Evolutionary conservation across 2,888 invertebrate genomes (phyloP).

Genomic region (Andrena bicolor): DNA sequence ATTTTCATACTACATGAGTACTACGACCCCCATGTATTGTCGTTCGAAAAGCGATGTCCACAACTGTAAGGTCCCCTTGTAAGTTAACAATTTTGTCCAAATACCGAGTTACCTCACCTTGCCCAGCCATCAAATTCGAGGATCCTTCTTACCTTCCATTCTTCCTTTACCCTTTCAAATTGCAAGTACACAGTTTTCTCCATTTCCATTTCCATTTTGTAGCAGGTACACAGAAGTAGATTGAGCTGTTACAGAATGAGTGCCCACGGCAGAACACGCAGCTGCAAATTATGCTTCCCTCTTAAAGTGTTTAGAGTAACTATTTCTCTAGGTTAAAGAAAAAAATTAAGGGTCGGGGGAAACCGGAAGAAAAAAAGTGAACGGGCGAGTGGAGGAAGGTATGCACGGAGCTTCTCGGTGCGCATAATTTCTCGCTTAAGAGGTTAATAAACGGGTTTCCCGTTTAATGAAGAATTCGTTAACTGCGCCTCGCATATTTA

Average conservation of each 20-base stretch:
- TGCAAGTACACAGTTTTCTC: too few relatives aligned
- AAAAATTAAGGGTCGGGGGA: not conserved
- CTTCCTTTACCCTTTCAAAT: too few relatives aligned
- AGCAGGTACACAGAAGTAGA: not conserved
- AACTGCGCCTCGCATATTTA: conserved; percentile 28
- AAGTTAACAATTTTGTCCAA: too few relatives aligned
- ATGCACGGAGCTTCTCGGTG: conserved; percentile 24
- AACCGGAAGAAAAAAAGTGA: not conserved
- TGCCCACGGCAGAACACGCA: not conserved
- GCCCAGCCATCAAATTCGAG: too few relatives aligned
- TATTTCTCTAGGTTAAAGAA: not conserved
- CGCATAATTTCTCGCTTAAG: conserved; percentile 49
- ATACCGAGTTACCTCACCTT: too few relatives aligned
- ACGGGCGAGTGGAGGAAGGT: not conserved
- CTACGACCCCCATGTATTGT: too few relatives aligned
- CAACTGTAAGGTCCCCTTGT: too few relatives aligned
- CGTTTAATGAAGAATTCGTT: conserved; percentile 47
- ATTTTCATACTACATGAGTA: too few relatives aligned
- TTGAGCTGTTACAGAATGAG: not conserved
- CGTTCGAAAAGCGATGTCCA: too few relatives aligned
- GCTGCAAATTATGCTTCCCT: not conserved
- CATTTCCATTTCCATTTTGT: too few relatives aligned
- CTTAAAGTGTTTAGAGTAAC: conserved; percentile 3
- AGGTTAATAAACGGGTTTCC: conserved; percentile 38
- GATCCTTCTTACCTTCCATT: too few relatives aligned